phyloP scores from a whole-genome alignment of 2,888 invertebrate genomes.

The Andrena marginata region DNA sequence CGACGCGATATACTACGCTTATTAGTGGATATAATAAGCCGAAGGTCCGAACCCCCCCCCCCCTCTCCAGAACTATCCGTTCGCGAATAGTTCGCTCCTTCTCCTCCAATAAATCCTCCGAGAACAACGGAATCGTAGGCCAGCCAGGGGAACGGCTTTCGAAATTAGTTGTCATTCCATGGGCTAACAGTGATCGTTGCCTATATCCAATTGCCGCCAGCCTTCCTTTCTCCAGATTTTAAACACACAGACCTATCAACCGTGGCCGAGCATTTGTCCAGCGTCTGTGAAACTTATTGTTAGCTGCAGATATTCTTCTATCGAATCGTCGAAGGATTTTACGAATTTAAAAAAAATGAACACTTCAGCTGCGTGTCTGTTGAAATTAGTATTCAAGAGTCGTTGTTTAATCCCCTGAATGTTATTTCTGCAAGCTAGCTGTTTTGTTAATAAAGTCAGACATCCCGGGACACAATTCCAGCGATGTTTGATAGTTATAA shows the following conservation, averaged over 20 bases:
- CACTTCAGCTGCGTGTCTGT: too few species aligned
- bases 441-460: too few species aligned
- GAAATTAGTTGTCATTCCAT: neutral
- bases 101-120: slow-evolving; percentile 1
- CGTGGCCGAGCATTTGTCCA: neutral
- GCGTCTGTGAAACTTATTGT: neutral
- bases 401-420: too few species aligned
- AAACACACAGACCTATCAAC: too few species aligned
- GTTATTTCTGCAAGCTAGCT: too few species aligned
- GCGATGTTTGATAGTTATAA: too few species aligned
- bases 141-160: neutral
- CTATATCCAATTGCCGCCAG: too few species aligned
- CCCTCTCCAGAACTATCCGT: slow-evolving; percentile 56
- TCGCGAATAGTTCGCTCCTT: slow-evolving; percentile 29
- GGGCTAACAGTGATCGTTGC: neutral
- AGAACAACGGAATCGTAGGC: neutral
- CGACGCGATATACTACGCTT: slow-evolving; percentile 83
- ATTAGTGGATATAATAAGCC: slow-evolving; percentile 82
- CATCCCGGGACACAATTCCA: too few species aligned
- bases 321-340: neutral
- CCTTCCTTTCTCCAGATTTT: too few species aligned
- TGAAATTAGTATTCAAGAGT: too few species aligned
- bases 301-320: neutral
- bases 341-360: too few species aligned
- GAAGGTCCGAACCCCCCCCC: slow-evolving; percentile 63